Evolutionary conservation across 2,797 vertebrate species (phyloP).

Genomic region (Tauraco hartlaubi): DNA sequence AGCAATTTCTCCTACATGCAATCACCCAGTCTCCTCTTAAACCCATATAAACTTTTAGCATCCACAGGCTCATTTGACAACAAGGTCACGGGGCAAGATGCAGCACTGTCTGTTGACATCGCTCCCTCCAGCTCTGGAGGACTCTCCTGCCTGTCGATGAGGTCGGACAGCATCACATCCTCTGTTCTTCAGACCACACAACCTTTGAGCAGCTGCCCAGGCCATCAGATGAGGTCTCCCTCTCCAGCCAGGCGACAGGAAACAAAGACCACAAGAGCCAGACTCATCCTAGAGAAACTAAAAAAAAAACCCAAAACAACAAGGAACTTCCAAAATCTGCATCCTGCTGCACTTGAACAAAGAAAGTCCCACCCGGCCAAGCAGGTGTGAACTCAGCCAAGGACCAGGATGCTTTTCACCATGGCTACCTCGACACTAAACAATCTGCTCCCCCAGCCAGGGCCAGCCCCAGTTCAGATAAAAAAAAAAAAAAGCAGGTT

Average conservation of each 20-base stretch:
- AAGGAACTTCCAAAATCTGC: neutral
- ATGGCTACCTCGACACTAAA: neutral
- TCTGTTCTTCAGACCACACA: neutral
- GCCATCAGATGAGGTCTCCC: neutral
- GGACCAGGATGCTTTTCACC: neutral
- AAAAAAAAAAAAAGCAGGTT: neutral
- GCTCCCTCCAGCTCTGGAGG: neutral
- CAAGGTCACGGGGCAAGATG: neutral
- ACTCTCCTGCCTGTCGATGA: neutral
- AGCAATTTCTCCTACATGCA: neutral
- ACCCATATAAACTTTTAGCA: neutral
- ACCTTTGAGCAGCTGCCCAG: neutral
- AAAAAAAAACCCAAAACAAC: neutral
- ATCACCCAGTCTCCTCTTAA: neutral
- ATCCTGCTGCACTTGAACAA: neutral
- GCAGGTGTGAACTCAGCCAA: neutral
- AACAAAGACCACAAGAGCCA: neutral
- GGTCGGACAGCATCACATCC: neutral
- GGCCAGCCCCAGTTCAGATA: neutral
- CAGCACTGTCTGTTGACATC: neutral
- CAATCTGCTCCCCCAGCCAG: accelerated
- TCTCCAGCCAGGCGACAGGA: neutral
- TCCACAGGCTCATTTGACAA: neutral
- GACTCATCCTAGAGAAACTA: neutral
- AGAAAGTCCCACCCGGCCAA: neutral